A percentile compares a stretch with the other conserved stretches of the same genome.
These are phyloP conservation scores for Gobius niger DNA, from an alignment of 2,113 vertebrate genomes.

Conservation along the genomic window DNA sequence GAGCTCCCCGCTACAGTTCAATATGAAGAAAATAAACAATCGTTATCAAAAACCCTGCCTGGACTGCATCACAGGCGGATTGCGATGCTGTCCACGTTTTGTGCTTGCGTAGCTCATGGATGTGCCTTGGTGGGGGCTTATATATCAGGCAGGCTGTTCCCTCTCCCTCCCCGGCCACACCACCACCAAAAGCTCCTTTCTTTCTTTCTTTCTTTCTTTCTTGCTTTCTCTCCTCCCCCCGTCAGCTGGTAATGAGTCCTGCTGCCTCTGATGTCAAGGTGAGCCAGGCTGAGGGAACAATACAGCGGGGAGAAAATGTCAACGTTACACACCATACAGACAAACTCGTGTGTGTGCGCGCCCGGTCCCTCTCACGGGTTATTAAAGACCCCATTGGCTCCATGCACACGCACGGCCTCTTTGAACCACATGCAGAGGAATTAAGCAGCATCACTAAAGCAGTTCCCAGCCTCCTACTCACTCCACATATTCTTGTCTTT, in stretches of 20 bases:
- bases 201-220: conserved; percentile 19
- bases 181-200: conserved; percentile 61
- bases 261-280: conserved; percentile 77
- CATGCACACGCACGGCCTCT: conserved; percentile 48
- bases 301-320: conserved; percentile 76
- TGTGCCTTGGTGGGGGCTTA: not conserved
- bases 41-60: conserved; percentile 7
- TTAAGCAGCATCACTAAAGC: conserved; percentile 64
- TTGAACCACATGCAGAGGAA: conserved; percentile 74
- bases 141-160: conserved; percentile 40
- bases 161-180: conserved; percentile 8
- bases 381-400: conserved; percentile 63
- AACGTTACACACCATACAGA: conserved; percentile 38
- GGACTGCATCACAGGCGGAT: conserved; percentile 30
- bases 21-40: conserved; percentile 28
- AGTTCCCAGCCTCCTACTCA: conserved; percentile 62
- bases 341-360: conserved; percentile 11
- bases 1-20: conserved; percentile 7
- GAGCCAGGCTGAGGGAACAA: conserved; percentile 72
- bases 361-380: conserved; percentile 55
- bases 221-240: conserved; percentile 28
- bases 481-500: conserved; percentile 60
- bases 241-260: conserved; percentile 74
- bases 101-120: not conserved
- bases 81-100: conserved; percentile 34